A percentile compares a stretch with the other conserved stretches of the same genome.
These are phyloP conservation scores for Lamellibrachia satsuma DNA, from an alignment of 2,888 invertebrate genomes.

Conservation along the genomic window DNA sequence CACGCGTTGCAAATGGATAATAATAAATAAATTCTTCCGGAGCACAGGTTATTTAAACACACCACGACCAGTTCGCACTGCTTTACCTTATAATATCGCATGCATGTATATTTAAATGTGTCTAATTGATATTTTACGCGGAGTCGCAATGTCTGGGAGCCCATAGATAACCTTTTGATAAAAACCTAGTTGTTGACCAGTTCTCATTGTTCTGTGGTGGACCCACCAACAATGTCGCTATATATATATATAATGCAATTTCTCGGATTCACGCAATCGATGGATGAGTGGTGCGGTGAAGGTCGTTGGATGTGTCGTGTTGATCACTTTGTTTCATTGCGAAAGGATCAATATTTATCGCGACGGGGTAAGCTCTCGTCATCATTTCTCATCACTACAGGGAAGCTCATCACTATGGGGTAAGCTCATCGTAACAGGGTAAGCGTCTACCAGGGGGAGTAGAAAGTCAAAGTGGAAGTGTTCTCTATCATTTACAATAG, in stretches of 20 bases:
- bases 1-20: too few relatives aligned
- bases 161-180: background rate
- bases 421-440: background rate
- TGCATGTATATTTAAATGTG: background rate
- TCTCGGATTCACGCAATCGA: background rate
- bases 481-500: background rate
- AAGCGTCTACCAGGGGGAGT: background rate
- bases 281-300: background rate
- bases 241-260: background rate
- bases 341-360: too few relatives aligned
- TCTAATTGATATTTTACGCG: background rate
- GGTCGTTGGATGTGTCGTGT: background rate
- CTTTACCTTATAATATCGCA: background rate
- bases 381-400: background rate
- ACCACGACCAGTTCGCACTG: background rate
- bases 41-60: background rate
- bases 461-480: background rate
- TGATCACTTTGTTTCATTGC: too few relatives aligned
- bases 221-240: background rate
- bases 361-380: too few relatives aligned
- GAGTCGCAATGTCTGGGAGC: background rate
- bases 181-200: background rate
- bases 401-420: background rate
- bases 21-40: too few relatives aligned
- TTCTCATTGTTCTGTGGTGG: background rate